phyloP scores from a whole-genome alignment of 1,140 invertebrate species.

The Solenopsis fugax region DNA sequence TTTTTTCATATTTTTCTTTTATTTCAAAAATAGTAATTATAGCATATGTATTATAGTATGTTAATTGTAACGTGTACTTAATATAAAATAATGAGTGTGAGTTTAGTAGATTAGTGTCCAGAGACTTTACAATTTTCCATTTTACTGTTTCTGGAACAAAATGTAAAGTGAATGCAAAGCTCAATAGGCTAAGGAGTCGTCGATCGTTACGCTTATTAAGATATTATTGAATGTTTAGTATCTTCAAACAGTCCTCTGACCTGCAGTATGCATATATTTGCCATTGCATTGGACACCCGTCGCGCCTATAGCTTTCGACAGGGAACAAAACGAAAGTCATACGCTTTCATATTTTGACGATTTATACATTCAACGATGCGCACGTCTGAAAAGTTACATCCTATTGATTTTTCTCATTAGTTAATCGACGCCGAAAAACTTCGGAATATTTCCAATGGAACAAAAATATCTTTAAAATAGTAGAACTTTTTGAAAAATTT shows the following conservation, averaged over 20 bases:
- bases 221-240: constrained; percentile 50
- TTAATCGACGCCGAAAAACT: neutral
- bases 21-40: constrained; percentile 3
- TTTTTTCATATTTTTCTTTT: neutral
- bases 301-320: constrained; percentile 60
- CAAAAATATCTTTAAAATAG: constrained; percentile 1
- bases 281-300: constrained; percentile 52
- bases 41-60: neutral
- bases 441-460: neutral
- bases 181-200: constrained; percentile 46
- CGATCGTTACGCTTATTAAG: constrained; percentile 52
- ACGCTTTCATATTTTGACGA: constrained; percentile 63
- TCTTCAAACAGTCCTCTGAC: constrained; percentile 24
- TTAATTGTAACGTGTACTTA: constrained; percentile 46
- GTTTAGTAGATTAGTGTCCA: constrained; percentile 1
- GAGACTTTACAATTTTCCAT: neutral
- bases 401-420: neutral
- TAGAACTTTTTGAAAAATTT: neutral
- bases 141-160: neutral
- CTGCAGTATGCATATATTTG: constrained; percentile 14
- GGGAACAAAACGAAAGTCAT: constrained; percentile 75
- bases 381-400: constrained; percentile 52
- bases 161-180: neutral
- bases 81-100: neutral
- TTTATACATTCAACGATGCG: constrained; percentile 57